Evolutionary conservation across 1,140 invertebrate species (phyloP).

Genomic region (Ridgeia piscesae): DNA sequence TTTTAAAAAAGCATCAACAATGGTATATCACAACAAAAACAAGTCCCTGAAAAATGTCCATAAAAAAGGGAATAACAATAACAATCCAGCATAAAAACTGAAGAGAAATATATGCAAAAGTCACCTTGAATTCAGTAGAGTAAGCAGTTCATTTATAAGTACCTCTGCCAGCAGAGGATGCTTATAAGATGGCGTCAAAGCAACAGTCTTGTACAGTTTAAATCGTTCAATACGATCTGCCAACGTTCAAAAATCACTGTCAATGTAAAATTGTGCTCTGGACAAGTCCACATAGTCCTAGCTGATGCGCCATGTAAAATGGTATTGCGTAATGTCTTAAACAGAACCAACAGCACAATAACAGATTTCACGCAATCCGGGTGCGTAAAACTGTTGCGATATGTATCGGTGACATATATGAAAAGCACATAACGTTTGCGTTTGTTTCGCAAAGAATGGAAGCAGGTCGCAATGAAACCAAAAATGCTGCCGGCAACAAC

Average conservation of each 20-base stretch:
- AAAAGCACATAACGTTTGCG: neutral
- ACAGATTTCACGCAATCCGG: neutral
- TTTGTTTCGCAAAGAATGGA: neutral
- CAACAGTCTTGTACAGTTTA: neutral
- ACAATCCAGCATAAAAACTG: neutral
- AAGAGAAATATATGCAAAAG: neutral
- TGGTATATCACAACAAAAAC: neutral
- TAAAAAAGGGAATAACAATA: neutral
- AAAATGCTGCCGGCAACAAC: neutral
- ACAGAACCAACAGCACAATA: neutral
- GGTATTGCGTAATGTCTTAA: neutral
- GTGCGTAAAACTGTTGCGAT: neutral
- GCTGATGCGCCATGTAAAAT: neutral
- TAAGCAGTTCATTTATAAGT: neutral
- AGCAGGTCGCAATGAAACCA: neutral
- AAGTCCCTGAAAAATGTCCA: neutral
- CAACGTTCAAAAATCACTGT: neutral
- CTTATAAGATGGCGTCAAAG: neutral
- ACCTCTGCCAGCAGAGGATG: neutral
- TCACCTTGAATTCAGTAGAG: neutral
- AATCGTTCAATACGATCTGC: neutral
- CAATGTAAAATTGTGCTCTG: conserved; percentile 5
- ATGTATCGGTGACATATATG: neutral
- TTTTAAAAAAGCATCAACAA: neutral
- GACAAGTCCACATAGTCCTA: neutral